A percentile compares a stretch with the other conserved stretches of the same genome.
phyloP scores from a whole-genome alignment of 2,888 invertebrate species.

The Clivina fossor region DNA sequence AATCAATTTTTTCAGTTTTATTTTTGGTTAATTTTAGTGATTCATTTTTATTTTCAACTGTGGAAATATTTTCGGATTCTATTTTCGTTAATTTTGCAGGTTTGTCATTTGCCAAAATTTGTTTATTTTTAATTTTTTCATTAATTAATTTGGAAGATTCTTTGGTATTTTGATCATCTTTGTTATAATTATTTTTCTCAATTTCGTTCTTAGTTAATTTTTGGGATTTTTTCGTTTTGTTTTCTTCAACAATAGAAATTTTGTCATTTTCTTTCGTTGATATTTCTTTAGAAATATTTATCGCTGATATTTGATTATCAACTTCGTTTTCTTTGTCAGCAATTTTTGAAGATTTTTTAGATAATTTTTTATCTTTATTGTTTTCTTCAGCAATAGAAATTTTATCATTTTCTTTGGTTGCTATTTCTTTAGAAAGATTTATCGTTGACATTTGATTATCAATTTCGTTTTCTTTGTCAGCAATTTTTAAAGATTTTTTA shows the following conservation, averaged over 20 bases:
- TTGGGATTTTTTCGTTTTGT: not conserved
- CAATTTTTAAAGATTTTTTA: not conserved
- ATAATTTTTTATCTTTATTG: not conserved
- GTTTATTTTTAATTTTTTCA: conserved; percentile 29
- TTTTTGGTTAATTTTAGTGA: conserved; percentile 18
- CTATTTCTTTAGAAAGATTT: not conserved
- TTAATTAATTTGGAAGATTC: not conserved
- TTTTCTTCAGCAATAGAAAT: not conserved
- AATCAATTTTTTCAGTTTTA: conserved; percentile 12
- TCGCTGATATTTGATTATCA: not conserved
- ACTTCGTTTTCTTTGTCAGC: not conserved
- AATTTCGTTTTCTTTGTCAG: not conserved
- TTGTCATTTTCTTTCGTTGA: not conserved
- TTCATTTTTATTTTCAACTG: conserved; percentile 1
- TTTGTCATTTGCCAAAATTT: conserved; percentile 29
- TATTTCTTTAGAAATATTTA: not conserved
- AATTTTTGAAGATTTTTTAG: not conserved
- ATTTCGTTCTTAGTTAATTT: not conserved
- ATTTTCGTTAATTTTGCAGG: conserved; percentile 21
- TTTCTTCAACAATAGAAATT: not conserved
- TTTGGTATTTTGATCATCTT: not conserved
- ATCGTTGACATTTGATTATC: not conserved
- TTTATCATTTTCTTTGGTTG: not conserved
- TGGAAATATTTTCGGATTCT: conserved; percentile 24
- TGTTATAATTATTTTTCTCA: too few relatives aligned